phyloP scores from a whole-genome alignment of 2,113 vertebrate species.

The Indicator indicator region DNA sequence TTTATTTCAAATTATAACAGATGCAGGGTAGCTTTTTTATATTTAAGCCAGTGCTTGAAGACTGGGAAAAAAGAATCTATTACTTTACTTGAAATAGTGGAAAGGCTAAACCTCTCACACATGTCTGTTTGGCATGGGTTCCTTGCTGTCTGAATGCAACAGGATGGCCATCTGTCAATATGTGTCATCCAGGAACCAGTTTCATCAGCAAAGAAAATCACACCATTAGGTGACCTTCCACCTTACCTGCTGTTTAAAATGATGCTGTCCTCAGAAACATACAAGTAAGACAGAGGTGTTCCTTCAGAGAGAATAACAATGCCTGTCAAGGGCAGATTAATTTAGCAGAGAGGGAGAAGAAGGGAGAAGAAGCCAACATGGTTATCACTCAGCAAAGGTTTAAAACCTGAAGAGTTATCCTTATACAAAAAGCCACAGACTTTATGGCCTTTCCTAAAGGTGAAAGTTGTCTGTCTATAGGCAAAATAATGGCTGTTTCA shows the following conservation, averaged over 20 bases:
- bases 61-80: fast-evolving
- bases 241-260: not conserved
- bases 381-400: not conserved
- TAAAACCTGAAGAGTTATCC: not conserved
- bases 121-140: not conserved
- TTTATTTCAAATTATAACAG: not conserved
- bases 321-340: not conserved
- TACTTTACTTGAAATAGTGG: not conserved
- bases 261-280: not conserved
- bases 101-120: not conserved
- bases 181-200: not conserved
- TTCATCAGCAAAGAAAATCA: not conserved
- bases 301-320: not conserved
- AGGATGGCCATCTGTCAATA: not conserved
- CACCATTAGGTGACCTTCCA: not conserved
- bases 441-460: not conserved
- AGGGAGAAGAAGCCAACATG: not conserved
- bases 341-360: not conserved
- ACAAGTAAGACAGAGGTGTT: not conserved
- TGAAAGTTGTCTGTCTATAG: not conserved
- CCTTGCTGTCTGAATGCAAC: not conserved
- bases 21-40: not conserved
- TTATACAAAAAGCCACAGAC: not conserved
- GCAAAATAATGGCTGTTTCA: not conserved
- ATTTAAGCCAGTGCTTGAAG: not conserved